These are phyloP conservation scores for Apodemus sylvaticus DNA, from an alignment of 2,113 vertebrate species.

Conservation along the genomic window DNA sequence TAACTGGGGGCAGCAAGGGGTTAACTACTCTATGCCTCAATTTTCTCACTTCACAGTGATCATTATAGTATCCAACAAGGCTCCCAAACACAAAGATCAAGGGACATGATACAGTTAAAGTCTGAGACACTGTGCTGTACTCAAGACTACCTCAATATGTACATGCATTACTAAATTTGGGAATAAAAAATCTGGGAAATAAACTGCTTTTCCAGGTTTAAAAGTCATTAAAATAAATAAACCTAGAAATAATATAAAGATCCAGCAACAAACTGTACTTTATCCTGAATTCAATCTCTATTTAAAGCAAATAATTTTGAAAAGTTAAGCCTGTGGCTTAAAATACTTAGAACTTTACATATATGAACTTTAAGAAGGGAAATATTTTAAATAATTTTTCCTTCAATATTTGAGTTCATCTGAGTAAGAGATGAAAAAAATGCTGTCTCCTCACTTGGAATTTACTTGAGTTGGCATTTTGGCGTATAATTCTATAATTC, in stretches of 20 bases:
- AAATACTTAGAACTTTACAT: conserved; percentile 52
- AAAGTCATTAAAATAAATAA: conserved; percentile 17
- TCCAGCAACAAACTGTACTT: conserved; percentile 38
- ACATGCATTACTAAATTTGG: not conserved
- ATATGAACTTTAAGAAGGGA: conserved; percentile 16
- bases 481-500: conserved; percentile 30
- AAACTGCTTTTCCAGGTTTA: not conserved
- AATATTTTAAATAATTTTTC: conserved; percentile 25
- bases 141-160: not conserved
- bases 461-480: conserved; percentile 52
- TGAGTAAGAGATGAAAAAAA: conserved; percentile 61
- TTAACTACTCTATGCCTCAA: not conserved
- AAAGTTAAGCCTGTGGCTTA: not conserved
- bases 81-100: conserved; percentile 27
- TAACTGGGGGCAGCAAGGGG: not conserved
- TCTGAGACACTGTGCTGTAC: not conserved
- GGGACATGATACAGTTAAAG: conserved; percentile 41
- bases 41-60: not conserved
- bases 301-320: conserved; percentile 2
- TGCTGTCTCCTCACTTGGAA: not conserved
- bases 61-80: not conserved
- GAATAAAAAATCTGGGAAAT: not conserved
- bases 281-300: conserved; percentile 25
- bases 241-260: conserved; percentile 37
- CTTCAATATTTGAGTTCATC: not conserved